Evolutionary conservation across 1,140 invertebrate species (phyloP), one percentile per base, ranked within the genome.

Genomic region (Drosophila jambulina): DNA sequence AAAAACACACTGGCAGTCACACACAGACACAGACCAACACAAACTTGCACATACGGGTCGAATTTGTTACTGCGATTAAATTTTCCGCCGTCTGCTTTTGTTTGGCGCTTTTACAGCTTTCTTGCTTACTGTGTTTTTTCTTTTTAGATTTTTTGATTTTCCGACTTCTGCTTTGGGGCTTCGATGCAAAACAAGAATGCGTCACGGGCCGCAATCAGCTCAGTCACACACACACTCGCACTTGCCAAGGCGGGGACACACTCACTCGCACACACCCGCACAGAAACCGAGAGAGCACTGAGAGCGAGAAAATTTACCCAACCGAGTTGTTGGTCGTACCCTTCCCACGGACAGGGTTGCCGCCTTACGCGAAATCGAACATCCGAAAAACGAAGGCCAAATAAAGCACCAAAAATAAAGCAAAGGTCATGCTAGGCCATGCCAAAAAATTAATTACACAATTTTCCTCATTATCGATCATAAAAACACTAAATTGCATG

Each of bases 161-260:
- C 38, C 15, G 38, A 43, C 51, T 67, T 68, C 38, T 68, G 62
- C 65, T 69, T 82, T 63, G 61, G 57, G 29, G 82, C 77, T 75
- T 78, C 69, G 78, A 82, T 71, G 78, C 81, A 84, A 88, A 87
- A 87, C 84, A 87, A 90, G 81, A 88, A 87, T 87, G 83, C 83
- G 83, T 87, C 83, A 87, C 76, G 72, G 78, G 58, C 82, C 76
- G 72, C 51, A 68, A 51, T 63, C 70, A 75, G 58, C 45, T 57
- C 68, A 68, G 42, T 56, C 57, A 60, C 68, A 54, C 58, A 60
- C 43, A 74, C 72, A 69, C 45, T 59, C n/a, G 43, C 62, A 63
- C 71, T 76, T 45, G 56, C 46, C 29, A 70, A 43, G 29, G 45
- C 19, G 53, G 54, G 58, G 58, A 38, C 49, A 43, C 58, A 64